These are phyloP conservation scores for Eupeodes latifasciatus DNA, from an alignment of 2,888 invertebrate genomes.

Conservation along the genomic window DNA sequence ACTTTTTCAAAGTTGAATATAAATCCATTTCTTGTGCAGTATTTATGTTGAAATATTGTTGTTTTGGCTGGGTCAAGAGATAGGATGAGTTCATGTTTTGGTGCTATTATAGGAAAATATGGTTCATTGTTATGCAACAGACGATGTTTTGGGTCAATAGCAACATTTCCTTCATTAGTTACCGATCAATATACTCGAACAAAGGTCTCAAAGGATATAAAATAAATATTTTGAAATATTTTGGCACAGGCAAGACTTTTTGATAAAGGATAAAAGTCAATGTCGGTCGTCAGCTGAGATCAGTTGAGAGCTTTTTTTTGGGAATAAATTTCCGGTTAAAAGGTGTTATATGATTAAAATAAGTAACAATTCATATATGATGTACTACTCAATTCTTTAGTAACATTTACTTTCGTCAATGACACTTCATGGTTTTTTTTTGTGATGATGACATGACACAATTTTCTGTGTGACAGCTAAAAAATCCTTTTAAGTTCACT, in stretches of 20 bases:
- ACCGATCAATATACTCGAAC: conserved; percentile 54
- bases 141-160: conserved; percentile 38
- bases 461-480: no score
- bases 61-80: neutral
- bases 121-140: conserved; percentile 46
- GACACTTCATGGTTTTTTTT: no score
- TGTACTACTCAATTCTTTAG: no score
- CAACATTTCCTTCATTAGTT: conserved; percentile 23
- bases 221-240: no score
- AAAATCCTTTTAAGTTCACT: no score
- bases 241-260: conserved; percentile 12
- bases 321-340: no score
- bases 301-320: neutral
- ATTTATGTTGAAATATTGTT: conserved; percentile 21
- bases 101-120: neutral
- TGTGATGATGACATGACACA: no score
- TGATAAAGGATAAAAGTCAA: conserved; percentile 22
- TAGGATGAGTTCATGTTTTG: neutral
- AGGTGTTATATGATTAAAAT: no score
- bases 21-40: conserved; percentile 17
- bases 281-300: conserved; percentile 4
- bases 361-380: no score
- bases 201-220: conserved; percentile 22
- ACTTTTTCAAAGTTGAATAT: neutral
- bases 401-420: no score